Evolutionary conservation across 2,888 invertebrate species (phyloP).

Genomic region (Synergus laeviventris): DNA sequence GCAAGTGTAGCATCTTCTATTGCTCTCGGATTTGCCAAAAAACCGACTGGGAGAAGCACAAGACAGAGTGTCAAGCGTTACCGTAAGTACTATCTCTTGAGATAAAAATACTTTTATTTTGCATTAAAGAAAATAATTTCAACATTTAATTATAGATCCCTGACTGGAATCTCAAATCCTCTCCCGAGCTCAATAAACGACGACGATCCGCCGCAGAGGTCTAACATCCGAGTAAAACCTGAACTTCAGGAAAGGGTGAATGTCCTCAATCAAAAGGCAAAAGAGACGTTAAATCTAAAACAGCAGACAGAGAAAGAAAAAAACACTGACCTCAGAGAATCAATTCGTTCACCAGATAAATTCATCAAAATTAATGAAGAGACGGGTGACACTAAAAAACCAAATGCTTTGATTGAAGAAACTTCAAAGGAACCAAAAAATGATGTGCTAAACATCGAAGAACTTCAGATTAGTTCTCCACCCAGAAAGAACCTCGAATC

Average conservation of each 20-base stretch:
- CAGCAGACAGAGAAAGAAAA: not conserved
- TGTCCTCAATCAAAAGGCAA: slow-evolving; percentile 12
- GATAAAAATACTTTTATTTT: not conserved
- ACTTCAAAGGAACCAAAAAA: not conserved
- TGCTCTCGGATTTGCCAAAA: slow-evolving; percentile 67
- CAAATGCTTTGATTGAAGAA: not conserved
- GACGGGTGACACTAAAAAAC: too few relatives aligned
- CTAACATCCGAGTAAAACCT: not conserved
- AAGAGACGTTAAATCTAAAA: slow-evolving; percentile 1
- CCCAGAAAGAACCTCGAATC: not conserved
- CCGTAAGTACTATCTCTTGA: slow-evolving; percentile 60
- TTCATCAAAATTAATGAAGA: not conserved
- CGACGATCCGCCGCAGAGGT: not conserved
- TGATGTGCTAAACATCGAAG: not conserved
- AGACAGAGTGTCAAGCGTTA: slow-evolving; percentile 61
- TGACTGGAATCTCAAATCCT: slow-evolving; percentile 44
- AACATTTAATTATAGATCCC: slow-evolving; percentile 45
- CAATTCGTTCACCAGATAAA: not conserved
- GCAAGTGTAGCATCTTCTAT: slow-evolving; percentile 63
- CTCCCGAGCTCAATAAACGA: not conserved
- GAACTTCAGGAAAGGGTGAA: slow-evolving; percentile 9
- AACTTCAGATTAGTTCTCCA: not conserved
- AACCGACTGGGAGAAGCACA: slow-evolving; percentile 68
- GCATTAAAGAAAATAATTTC: not conserved
- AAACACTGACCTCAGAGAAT: not conserved